Evolutionary conservation across 2,113 vertebrate species (phyloP).

Genomic region (Vombatus ursinus): DNA sequence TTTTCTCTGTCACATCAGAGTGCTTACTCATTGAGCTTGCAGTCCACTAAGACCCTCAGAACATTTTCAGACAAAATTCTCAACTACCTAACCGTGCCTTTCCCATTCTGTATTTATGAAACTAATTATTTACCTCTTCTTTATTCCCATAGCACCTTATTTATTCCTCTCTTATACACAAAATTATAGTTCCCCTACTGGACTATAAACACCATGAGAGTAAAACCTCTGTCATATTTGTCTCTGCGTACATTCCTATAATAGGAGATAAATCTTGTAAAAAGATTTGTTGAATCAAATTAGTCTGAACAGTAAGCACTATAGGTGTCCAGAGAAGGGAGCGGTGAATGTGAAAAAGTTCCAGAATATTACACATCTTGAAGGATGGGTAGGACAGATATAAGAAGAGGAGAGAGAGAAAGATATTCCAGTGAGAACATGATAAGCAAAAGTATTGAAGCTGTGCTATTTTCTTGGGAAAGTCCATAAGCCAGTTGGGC

Average conservation of each 20-base stretch:
- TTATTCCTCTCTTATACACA: too few species aligned
- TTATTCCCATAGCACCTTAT: too few species aligned
- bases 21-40: too few species aligned
- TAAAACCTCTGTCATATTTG: neutral
- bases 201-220: neutral
- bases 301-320: neutral
- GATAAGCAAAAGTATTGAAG: neutral
- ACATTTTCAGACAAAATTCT: too few species aligned
- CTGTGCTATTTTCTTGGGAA: neutral
- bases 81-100: too few species aligned
- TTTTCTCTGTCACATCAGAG: too few species aligned
- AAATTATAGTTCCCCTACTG: neutral
- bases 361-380: neutral
- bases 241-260: neutral
- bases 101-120: too few species aligned
- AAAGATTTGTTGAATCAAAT: neutral
- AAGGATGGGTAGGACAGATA: neutral
- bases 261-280: neutral
- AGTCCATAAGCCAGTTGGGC: neutral
- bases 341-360: neutral
- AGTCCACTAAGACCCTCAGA: too few species aligned
- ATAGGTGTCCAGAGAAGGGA: neutral
- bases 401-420: neutral
- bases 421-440: neutral
- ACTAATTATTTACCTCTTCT: too few species aligned